A percentile compares a stretch with the other conserved stretches of the same genome.
Evolutionary conservation across 2,797 vertebrate genomes (phyloP).

Genomic region (Schizothorax lantsangensis): DNA sequence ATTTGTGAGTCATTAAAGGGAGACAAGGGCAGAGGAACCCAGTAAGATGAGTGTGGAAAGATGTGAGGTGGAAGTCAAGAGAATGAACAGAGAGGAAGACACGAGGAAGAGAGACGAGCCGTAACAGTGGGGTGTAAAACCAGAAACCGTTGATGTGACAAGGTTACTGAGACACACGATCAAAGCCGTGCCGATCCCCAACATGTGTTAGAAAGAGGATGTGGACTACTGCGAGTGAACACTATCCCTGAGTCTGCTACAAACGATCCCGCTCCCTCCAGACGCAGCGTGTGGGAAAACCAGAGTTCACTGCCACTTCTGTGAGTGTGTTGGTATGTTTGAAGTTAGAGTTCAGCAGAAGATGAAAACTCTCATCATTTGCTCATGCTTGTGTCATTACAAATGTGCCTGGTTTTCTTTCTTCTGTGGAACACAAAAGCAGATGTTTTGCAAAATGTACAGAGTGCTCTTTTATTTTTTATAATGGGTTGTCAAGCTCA

Average conservation of each 20-base stretch:
- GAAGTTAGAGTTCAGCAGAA: background rate
- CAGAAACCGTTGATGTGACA: conserved; percentile 44
- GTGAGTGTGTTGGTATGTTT: background rate
- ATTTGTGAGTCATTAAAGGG: background rate
- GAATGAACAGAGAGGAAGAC: conserved; percentile 31
- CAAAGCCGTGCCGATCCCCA: background rate
- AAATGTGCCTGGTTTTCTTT: background rate
- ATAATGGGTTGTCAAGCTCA: background rate
- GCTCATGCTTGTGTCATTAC: background rate
- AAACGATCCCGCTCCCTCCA: background rate
- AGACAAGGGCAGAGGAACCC: background rate
- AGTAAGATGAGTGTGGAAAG: background rate
- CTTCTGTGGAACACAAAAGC: background rate
- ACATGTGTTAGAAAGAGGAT: conserved; percentile 19
- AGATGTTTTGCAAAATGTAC: background rate
- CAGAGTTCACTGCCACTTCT: background rate
- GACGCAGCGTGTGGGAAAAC: conserved; percentile 2
- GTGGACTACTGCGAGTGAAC: background rate
- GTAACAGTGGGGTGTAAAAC: conserved; percentile 42
- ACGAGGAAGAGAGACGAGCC: conserved; percentile 2
- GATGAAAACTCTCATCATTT: background rate
- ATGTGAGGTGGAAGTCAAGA: conserved; percentile 40
- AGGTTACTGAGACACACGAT: conserved; percentile 8
- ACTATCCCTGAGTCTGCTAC: conserved; percentile 12
- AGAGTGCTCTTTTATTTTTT: background rate